Evolutionary conservation across 2,797 vertebrate species (phyloP), one percentile per base, ranked within the genome.

Genomic region (Myripristis jacobus): DNA sequence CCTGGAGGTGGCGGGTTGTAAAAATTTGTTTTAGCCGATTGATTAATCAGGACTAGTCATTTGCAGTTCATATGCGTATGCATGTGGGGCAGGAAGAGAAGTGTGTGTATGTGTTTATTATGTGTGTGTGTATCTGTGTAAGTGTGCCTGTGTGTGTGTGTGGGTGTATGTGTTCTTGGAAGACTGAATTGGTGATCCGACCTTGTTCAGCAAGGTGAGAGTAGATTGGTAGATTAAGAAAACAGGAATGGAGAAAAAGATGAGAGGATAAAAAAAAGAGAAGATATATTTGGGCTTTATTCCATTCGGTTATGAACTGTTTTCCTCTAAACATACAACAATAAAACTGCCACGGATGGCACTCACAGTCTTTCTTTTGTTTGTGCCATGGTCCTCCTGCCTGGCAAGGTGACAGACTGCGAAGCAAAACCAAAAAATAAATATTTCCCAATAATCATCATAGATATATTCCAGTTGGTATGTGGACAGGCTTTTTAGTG

Each of bases 21-120:
- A 93, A 93, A 93, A 92, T 84, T 85, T 88, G 87, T 92, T 94
- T 94, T 91, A 93, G 88, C 80, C 84, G 90, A 94, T 92, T 94
- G 90, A 94, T 94, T 94, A 93, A 94, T 93, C 89, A 89, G 81
- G 62, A 73, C 58, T 21, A 66, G 85, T 87, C 84, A 82, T 84
- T 66, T 60, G 34, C 38, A 29, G 71, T 83, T 83, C 78, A 88
- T 80, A 65, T 70, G 68, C 44, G 70, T 80, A 70, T 82, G 81
- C 9, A 34, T 41, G 31, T 7, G 50, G 21, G 19, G 3, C 6
- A 10, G 12, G 41, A n/a, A 41, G 9, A 36, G 12, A 31, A 41
- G 48, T 38, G 48, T 38, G 61, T 4, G n/a, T 19, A 38, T 41
- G 34, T 89, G 83, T 80, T n/a, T n/a, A n/a, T n/a, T n/a, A 72